These are phyloP conservation scores for Crotalus helleri DNA, from an alignment of 2,113 vertebrate species.

Conservation along the genomic window DNA sequence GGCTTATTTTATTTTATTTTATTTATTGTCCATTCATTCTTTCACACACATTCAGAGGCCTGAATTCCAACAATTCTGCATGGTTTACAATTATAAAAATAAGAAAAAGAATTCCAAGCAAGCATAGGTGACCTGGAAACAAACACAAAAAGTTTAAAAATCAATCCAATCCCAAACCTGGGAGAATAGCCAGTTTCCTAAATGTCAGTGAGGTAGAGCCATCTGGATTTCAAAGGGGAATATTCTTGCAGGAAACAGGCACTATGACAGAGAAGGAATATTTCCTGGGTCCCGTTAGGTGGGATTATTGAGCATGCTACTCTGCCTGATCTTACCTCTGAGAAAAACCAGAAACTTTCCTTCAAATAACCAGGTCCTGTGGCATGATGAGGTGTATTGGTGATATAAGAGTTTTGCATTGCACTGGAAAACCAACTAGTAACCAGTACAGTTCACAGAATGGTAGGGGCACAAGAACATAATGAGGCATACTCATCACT, in stretches of 20 bases:
- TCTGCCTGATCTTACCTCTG: background rate
- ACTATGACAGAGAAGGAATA: background rate
- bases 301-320: background rate
- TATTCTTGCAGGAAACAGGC: background rate
- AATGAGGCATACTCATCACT: background rate
- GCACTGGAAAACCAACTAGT: background rate
- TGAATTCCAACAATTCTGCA: background rate
- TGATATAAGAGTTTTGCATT: background rate
- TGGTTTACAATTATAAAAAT: background rate
- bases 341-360: background rate
- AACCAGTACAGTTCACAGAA: background rate
- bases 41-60: background rate
- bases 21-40: background rate
- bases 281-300: background rate
- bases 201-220: background rate
- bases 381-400: background rate
- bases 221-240: background rate
- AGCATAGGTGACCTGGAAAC: background rate
- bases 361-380: background rate
- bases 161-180: background rate
- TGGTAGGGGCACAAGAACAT: background rate
- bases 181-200: background rate
- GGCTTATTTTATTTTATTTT: background rate
- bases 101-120: background rate
- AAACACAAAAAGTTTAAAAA: background rate